Percentiles rank a stretch among this genome's conserved stretches.
Conservation (phyloP, 1,140 invertebrate genomes). For the Stegodyphus dumicola region DNA sequence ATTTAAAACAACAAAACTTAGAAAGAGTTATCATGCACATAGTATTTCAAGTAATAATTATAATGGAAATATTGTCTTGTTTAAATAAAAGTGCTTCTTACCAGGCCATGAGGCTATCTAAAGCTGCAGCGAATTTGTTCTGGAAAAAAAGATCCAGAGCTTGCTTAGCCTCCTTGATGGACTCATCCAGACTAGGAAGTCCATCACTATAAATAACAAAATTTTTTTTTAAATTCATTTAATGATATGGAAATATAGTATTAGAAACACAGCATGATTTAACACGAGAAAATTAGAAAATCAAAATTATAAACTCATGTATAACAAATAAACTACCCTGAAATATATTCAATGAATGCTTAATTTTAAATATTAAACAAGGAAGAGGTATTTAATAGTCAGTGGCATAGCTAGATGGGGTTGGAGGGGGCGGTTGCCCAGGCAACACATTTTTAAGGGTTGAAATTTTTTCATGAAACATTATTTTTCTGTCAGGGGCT, state of each 20-base stretch:
- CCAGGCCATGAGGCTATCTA: slow-evolving; percentile 80
- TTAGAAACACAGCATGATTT: neutral
- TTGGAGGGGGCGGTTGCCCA: too few species aligned
- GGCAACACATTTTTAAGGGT: too few species aligned
- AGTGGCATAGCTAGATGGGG: too few species aligned
- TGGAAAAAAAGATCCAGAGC: slow-evolving; percentile 88
- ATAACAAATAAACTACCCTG: neutral
- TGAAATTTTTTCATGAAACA: too few species aligned
- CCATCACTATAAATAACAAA: slow-evolving; percentile 22
- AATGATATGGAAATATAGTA: neutral
- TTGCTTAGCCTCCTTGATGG: slow-evolving; percentile 76
- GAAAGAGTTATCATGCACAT: too few species aligned
- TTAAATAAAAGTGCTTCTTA: slow-evolving; percentile 64
- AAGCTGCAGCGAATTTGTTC: slow-evolving; percentile 86
- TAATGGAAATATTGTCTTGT: too few species aligned
- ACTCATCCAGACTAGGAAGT: slow-evolving; percentile 70
- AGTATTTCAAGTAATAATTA: too few species aligned
- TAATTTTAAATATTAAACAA: too few species aligned
- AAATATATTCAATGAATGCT: neutral
- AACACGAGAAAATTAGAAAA: neutral
- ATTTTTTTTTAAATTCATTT: neutral
- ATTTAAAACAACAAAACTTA: too few species aligned
- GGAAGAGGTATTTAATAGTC: too few species aligned
- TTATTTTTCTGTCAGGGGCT: too few species aligned
- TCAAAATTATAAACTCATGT: neutral